These are phyloP conservation scores for Protobothrops flavoviridis DNA, from an alignment of 2,113 vertebrate species.

Conservation along the genomic window DNA sequence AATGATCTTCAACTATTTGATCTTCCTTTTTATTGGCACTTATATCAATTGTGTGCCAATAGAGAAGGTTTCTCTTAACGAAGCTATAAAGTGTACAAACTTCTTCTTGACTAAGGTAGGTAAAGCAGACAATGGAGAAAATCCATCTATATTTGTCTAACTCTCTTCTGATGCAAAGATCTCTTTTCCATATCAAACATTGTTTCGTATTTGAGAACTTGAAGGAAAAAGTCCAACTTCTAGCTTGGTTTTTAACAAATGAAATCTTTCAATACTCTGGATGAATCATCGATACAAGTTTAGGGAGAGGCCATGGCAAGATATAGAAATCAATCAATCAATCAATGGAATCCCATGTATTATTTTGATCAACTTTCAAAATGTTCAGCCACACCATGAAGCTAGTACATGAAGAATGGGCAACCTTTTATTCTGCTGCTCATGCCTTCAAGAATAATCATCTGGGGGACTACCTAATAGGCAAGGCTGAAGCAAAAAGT, in stretches of 20 bases:
- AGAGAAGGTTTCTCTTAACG: fast-evolving
- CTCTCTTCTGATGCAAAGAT: not conserved
- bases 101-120: not conserved
- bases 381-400: not conserved
- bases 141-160: not conserved
- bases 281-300: not conserved
- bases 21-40: not conserved
- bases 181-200: not conserved
- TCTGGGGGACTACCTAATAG: not conserved
- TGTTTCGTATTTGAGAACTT: not conserved
- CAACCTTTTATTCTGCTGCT: not conserved
- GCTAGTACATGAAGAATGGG: not conserved
- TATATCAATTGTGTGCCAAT: not conserved
- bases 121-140: not conserved
- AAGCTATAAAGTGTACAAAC: fast-evolving
- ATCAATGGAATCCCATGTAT: not conserved
- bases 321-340: not conserved
- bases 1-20: not conserved
- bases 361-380: not conserved
- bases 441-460: not conserved
- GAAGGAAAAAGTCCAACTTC: not conserved
- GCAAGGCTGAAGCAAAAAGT: not conserved
- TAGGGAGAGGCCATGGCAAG: not conserved
- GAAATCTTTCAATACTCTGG: not conserved
- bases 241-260: not conserved